Conservation (phyloP, 2,888 invertebrate genomes). For the Tetrapedia diversipes region DNA sequence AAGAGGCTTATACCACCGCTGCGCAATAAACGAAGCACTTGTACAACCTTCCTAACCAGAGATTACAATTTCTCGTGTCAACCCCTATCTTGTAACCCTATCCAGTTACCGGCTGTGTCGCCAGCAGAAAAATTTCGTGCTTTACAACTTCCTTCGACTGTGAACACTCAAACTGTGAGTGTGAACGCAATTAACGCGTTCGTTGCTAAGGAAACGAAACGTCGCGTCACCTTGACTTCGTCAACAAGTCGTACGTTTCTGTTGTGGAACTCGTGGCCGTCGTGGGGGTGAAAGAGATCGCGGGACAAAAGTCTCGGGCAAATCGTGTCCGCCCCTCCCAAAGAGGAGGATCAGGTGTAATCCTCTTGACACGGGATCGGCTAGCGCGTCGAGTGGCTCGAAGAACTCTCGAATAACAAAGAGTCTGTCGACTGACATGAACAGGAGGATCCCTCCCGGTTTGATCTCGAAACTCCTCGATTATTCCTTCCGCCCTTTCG, state of each 20-base stretch:
- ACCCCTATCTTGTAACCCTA: not conserved
- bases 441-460: constrained; percentile 31
- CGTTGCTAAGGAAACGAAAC: not conserved
- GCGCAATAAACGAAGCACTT: not conserved
- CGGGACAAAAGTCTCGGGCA: constrained; percentile 36
- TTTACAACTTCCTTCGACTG: too few species aligned
- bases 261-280: not conserved
- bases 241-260: not conserved
- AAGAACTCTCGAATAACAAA: constrained; percentile 65
- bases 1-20: constrained; percentile 8
- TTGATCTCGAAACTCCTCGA: constrained; percentile 48
- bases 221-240: not conserved
- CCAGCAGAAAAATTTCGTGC: too few species aligned
- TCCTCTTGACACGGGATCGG: constrained; percentile 64
- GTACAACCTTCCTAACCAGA: not conserved
- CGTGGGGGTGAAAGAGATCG: not conserved
- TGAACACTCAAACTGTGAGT: too few species aligned
- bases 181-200: too few species aligned
- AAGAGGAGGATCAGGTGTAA: constrained; percentile 61
- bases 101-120: too few species aligned
- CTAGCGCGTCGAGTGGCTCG: constrained; percentile 53
- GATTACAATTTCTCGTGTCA: not conserved
- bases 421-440: constrained; percentile 44
- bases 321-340: constrained; percentile 42
- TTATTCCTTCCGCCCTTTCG: constrained; percentile 31